phyloP scores from a whole-genome alignment of 2,113 vertebrate species.

The Xiphophorus hellerii region DNA sequence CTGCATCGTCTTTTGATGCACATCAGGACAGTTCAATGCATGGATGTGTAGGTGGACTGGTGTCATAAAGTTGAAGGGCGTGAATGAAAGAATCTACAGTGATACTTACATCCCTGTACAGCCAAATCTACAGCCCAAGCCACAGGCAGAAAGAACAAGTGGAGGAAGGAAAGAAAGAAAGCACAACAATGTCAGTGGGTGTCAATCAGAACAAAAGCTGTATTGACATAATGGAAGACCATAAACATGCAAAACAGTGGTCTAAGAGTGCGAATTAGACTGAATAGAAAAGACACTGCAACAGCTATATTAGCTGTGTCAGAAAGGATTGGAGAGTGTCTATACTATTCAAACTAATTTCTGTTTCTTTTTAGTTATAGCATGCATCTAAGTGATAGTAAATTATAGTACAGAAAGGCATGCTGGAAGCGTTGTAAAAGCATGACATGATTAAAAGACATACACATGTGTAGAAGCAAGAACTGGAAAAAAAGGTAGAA shows the following conservation, averaged over 20 bases:
- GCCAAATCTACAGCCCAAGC: conserved; percentile 99
- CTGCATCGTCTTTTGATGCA: conserved; percentile 24
- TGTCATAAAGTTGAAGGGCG: conserved; percentile 58
- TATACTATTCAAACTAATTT: conserved; percentile 38
- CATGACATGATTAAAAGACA: conserved; percentile 35
- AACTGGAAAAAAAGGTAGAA: neutral
- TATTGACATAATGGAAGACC: conserved; percentile 63
- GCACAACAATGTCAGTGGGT: conserved; percentile 78
- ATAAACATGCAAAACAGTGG: conserved; percentile 63
- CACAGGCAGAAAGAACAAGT: conserved; percentile 96
- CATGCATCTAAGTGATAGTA: conserved; percentile 43
- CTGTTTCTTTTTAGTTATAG: conserved; percentile 23
- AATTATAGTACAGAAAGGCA: conserved; percentile 31
- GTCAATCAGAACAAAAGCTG: conserved; percentile 75
- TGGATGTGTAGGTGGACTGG: conserved; percentile 46
- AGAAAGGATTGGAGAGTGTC: conserved; percentile 28
- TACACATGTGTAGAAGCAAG: conserved; percentile 49
- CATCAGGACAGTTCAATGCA: conserved; percentile 8
- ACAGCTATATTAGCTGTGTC: neutral
- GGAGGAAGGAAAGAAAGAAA: conserved; percentile 69
- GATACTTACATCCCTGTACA: conserved; percentile 99
- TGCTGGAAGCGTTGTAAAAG: conserved; percentile 32
- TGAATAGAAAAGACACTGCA: conserved; percentile 43
- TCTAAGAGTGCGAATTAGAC: conserved; percentile 39
- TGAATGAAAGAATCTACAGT: conserved; percentile 83